Evolutionary conservation across 2,888 invertebrate genomes (phyloP), one percentile per base, ranked within the genome.

Genomic region (Leucophenga maculata): DNA sequence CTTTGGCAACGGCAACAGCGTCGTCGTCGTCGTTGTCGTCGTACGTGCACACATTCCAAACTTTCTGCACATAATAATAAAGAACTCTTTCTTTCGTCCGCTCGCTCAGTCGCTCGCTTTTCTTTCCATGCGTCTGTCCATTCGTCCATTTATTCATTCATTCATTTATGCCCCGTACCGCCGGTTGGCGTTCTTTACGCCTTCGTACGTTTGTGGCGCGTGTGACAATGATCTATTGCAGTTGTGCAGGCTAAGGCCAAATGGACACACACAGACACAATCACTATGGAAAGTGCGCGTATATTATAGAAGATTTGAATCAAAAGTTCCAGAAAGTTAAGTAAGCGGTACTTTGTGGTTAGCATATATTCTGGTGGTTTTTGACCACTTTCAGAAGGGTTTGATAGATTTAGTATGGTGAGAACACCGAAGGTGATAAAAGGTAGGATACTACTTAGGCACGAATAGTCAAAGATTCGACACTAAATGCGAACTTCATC

Each of bases 151-250:
- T 16, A 16, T 48, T 54, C 54, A 18, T 54, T 54, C 54, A 18
- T 54, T 54, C 18, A 4, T 54, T 54, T 18, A 54, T 55, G 3
- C 55, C 55, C n/a, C 11, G 13, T 22, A 1, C 6, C 22, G 13
- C 54, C 26, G 26, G 26, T 4, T 26, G 26, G 26, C 26, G 46
- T 13, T n/a, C 46, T 14, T 46, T 14, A 46, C 14, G 46, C 46
- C 14, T n/a, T 46, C n/a, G n/a, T 13, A 46, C 48, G 52, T 65
- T 64, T 64, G 64, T 39, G 57, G 54, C 48, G 57, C 57, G 75
- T 73, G 73, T 72, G 75, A 73, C 75, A 73, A 75, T 75, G 73
- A 75, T 75, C 70, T 57, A 75, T 73, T 65, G 68, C 70, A 54
- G 13, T 67, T 44, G 48, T 39, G 48, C 46, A 59, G 57, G 59